Percentiles rank a stretch among this genome's conserved stretches.
These are phyloP conservation scores for Prosopocoilus inquinatus DNA, from an alignment of 2,888 invertebrate species.

Conservation along the genomic window DNA sequence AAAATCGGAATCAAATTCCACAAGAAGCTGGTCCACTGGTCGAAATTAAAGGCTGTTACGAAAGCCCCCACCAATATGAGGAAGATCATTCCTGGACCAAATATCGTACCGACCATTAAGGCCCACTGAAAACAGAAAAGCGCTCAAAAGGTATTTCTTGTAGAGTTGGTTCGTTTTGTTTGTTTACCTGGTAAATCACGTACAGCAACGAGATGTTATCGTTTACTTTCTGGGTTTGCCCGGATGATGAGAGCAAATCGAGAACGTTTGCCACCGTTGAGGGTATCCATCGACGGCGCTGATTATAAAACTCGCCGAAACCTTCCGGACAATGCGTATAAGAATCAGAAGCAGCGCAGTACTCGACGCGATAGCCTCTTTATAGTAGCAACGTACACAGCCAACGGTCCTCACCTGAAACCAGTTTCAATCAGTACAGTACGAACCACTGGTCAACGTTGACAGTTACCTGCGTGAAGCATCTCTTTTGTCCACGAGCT, in stretches of 20 bases:
- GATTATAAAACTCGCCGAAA: slow-evolving; percentile 92
- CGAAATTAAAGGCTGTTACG: slow-evolving; percentile 72
- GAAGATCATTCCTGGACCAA: slow-evolving; percentile 82
- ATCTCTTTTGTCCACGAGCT: too few relatives aligned
- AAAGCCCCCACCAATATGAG: slow-evolving; percentile 81
- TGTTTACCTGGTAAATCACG: slow-evolving; percentile 70
- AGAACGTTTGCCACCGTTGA: slow-evolving; percentile 94
- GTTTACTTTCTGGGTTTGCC: slow-evolving; percentile 76
- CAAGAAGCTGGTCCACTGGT: slow-evolving; percentile 64
- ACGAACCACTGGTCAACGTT: too few relatives aligned
- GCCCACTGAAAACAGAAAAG: slow-evolving; percentile 58
- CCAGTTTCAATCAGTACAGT: too few relatives aligned
- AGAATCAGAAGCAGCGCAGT: slow-evolving; percentile 93
- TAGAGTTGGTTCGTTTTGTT: slow-evolving; percentile 17
- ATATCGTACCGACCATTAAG: slow-evolving; percentile 70
- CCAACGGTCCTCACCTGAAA: slow-evolving; percentile 90
- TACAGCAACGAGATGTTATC: slow-evolving; percentile 84
- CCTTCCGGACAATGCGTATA: slow-evolving; percentile 92
- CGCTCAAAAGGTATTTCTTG: neutral
- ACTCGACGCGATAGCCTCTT: slow-evolving; percentile 88
- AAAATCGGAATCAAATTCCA: slow-evolving; percentile 68
- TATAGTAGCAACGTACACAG: slow-evolving; percentile 89
- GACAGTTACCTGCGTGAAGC: too few relatives aligned
- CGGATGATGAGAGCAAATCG: slow-evolving; percentile 78
- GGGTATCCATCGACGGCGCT: slow-evolving; percentile 94